phyloP scores from a whole-genome alignment of 2,797 vertebrate species.

The Hypotaenidia philippensis region DNA sequence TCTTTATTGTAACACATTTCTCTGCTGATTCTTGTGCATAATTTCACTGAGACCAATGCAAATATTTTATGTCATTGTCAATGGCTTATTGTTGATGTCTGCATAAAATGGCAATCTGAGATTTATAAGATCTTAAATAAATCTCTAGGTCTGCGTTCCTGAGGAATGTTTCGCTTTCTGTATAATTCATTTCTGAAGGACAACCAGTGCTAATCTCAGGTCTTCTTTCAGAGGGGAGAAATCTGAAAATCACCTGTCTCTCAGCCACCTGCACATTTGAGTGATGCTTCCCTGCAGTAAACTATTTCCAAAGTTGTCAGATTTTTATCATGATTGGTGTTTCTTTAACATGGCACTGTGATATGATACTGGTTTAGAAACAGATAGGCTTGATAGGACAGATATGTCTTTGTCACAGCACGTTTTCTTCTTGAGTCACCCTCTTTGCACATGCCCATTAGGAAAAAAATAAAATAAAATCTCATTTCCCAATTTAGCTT shows the following conservation, averaged over 20 bases:
- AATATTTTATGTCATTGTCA: constrained; percentile 12
- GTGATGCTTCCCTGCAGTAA: neutral
- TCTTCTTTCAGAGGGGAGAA: neutral
- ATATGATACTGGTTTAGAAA: neutral
- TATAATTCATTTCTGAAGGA: neutral
- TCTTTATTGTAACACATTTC: constrained; percentile 15
- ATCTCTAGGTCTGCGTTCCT: neutral
- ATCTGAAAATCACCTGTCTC: neutral
- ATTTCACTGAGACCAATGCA: neutral
- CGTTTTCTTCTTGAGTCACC: neutral
- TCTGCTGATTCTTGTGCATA: constrained; percentile 4
- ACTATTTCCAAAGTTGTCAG: neutral
- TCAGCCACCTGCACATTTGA: neutral
- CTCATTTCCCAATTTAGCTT: constrained; percentile 44
- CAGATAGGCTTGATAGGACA: neutral
- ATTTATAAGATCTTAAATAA: constrained; percentile 33
- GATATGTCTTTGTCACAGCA: neutral
- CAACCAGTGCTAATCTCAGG: neutral
- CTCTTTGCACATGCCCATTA: neutral
- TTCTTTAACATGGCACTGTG: constrained; percentile 24
- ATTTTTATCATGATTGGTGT: neutral
- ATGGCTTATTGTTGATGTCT: constrained; percentile 9
- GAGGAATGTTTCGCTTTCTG: constrained; percentile 9
- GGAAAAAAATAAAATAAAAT: neutral
- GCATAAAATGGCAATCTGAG: constrained; percentile 6